These are phyloP conservation scores for Apotomis capreana DNA, from an alignment of 2,888 invertebrate genomes.

Conservation along the genomic window DNA sequence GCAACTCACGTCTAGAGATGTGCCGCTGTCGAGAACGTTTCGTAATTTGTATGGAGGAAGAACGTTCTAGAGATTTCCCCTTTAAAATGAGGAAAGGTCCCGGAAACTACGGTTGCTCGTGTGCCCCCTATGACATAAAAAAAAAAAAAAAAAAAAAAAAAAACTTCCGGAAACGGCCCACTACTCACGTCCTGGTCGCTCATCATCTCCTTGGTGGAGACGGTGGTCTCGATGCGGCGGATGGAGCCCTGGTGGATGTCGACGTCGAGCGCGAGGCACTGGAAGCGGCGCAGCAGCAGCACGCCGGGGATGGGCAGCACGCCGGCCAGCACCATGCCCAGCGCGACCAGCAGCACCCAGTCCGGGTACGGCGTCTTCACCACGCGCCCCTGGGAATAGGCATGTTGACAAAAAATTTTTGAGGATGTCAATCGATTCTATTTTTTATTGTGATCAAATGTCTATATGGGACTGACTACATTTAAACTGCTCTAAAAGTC, in stretches of 20 bases:
- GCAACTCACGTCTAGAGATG: too few relatives aligned
- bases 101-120: too few relatives aligned
- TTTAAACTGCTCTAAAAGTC: too few relatives aligned
- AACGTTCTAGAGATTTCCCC: too few relatives aligned
- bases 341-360: slow-evolving; percentile 91
- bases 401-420: background rate
- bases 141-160: too few relatives aligned
- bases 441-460: too few relatives aligned
- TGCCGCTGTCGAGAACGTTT: too few relatives aligned
- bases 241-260: slow-evolving; percentile 97
- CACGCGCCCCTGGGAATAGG: slow-evolving; percentile 87
- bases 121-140: too few relatives aligned
- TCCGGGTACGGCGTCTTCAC: slow-evolving; percentile 88
- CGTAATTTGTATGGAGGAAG: too few relatives aligned
- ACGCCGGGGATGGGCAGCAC: slow-evolving; percentile 94
- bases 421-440: too few relatives aligned
- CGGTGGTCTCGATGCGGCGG: slow-evolving; percentile 95
- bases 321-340: slow-evolving; percentile 90
- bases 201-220: slow-evolving; percentile 97
- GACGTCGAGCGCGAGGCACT: slow-evolving; percentile 93
- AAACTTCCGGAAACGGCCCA: background rate
- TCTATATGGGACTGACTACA: too few relatives aligned
- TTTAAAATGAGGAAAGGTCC: background rate
- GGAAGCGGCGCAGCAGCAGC: slow-evolving; percentile 93
- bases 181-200: slow-evolving; percentile 95